phyloP scores from a whole-genome alignment of 2,113 vertebrate species.

The Elephas maximus region DNA sequence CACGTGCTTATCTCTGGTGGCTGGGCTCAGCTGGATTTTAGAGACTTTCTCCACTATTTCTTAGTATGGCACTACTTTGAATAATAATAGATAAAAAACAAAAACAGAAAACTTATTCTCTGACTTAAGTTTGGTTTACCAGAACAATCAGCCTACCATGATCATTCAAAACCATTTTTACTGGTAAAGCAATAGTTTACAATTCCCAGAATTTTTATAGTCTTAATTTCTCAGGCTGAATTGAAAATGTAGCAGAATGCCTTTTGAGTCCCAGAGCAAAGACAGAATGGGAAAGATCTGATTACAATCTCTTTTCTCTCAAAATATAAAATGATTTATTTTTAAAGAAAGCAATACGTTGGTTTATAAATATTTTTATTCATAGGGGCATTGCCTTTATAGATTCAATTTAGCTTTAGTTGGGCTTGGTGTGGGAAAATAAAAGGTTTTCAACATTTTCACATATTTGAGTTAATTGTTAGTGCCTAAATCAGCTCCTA shows the following conservation, averaged over 20 bases:
- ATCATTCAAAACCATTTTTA: conserved; percentile 67
- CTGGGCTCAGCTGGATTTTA: neutral
- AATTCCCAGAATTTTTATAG: conserved; percentile 52
- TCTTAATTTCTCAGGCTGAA: conserved; percentile 57
- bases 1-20: neutral
- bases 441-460: neutral
- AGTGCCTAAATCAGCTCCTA: neutral
- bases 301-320: conserved; percentile 71
- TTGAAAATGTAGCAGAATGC: conserved; percentile 66
- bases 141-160: conserved; percentile 46
- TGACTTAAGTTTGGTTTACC: conserved; percentile 62
- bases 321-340: conserved; percentile 65
- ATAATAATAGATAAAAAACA: conserved; percentile 12
- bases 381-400: neutral
- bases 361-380: conserved; percentile 75
- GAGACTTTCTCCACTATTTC: neutral
- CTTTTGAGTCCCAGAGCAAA: conserved; percentile 63
- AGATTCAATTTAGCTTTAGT: conserved; percentile 53
- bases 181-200: conserved; percentile 71
- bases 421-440: neutral
- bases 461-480: neutral
- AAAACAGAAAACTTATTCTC: neutral
- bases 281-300: conserved; percentile 58
- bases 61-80: neutral
- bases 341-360: conserved; percentile 73